These are phyloP conservation scores for Melanargia galathea DNA, from an alignment of 2,888 invertebrate genomes.

Conservation along the genomic window DNA sequence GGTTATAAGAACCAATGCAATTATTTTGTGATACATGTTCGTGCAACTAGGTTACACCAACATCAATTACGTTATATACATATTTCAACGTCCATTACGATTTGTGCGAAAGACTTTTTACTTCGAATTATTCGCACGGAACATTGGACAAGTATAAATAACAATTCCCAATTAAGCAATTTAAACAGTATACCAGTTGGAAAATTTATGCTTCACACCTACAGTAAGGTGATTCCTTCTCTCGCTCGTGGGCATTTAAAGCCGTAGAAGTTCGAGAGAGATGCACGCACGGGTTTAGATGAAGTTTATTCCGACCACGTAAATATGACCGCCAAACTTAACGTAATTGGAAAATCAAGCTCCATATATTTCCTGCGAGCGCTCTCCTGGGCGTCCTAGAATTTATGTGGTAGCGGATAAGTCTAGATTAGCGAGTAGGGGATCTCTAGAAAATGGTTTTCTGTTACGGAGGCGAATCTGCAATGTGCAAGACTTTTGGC, in stretches of 20 bases:
- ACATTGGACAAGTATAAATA: conserved; percentile 12
- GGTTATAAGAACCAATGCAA: too few species aligned
- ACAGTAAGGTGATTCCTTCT: not conserved
- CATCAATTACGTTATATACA: not conserved
- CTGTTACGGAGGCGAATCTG: not conserved
- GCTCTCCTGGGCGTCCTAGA: conserved; percentile 47
- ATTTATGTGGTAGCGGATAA: conserved; percentile 45
- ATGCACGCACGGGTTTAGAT: conserved; percentile 25
- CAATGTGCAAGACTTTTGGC: not conserved
- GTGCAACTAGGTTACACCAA: not conserved
- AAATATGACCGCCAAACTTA: conserved; percentile 66
- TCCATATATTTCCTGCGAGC: conserved; percentile 61
- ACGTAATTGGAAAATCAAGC: conserved; percentile 75
- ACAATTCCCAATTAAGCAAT: conserved; percentile 1
- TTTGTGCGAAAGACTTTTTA: not conserved
- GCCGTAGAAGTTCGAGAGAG: conserved; percentile 1
- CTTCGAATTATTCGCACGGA: not conserved
- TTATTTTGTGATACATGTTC: too few species aligned
- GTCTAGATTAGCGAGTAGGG: conserved; percentile 41
- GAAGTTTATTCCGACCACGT: conserved; percentile 57
- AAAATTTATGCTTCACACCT: conserved; percentile 10
- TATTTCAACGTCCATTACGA: too few species aligned
- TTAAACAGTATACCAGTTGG: conserved; percentile 5
- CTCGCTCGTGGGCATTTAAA: not conserved
- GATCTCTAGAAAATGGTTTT: not conserved